Base-by-base conservation (phyloP, 2,888 invertebrate species). In the Apamea epomidion region DNA sequence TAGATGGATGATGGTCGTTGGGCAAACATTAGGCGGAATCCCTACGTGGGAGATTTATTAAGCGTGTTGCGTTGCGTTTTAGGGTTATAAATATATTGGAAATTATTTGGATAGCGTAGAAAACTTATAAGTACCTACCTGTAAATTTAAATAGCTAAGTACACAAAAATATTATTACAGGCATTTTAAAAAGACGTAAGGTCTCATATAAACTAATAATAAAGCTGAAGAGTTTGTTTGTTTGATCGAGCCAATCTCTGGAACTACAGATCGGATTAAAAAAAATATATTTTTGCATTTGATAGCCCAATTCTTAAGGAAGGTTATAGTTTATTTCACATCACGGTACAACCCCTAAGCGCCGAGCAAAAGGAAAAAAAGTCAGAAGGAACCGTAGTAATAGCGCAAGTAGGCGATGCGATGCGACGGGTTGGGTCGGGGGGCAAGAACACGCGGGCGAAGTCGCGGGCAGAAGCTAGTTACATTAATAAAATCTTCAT, bases 1-100 rank as follows among this genome's bases (percentile, higher is more conserved):
- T 95, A 94, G 95, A 96, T 92, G 95, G 96, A 96, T 96, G 96
- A 96, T 96, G 96, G 96, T 96, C 92, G 94, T 90, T 91, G 90
- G 60, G 94, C 92, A 96, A 95, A 96, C 93, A 96, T 93, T 92
- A 88, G 91, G 37, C 21, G n/a, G 90, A 87, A 88, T 90, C 87
- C 92, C 91, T 92, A 93, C 95, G 95, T 96, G 96, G 96, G 96
- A 96, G 93, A 94, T 92, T 92, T 90, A 89, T 91, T 87, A 91
- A 83, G 83, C 84, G 82, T 87, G 87, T 90, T 89, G 89, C 81
- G 86, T 89, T 89, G 91, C 85, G 82, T 88, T 90, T 88, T 90
- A 90, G 84, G 85, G 87, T 76, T 54, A 64, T 48, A 54, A 65
- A 74, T 45, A 6, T 68, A 64, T 74, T 79, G n/a, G 29, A 65